Evolutionary conservation across 2,113 vertebrate species (phyloP).

Genomic region (Naja naja): DNA sequence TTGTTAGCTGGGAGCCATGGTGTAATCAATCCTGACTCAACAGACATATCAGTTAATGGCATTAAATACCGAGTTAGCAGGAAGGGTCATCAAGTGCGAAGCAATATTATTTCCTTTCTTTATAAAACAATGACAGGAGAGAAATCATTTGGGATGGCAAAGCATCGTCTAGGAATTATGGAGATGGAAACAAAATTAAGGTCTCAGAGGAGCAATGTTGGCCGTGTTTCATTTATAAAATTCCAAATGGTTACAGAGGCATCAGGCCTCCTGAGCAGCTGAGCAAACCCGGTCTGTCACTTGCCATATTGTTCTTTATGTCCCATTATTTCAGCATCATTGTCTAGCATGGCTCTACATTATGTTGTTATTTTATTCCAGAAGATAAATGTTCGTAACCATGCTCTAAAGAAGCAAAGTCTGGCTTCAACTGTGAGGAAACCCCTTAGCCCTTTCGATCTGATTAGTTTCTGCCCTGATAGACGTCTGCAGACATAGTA

Average conservation of each 20-base stretch:
- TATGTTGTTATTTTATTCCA: background rate
- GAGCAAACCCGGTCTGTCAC: background rate
- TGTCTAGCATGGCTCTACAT: background rate
- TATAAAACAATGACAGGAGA: slow-evolving; percentile 22
- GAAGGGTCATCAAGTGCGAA: slow-evolving; percentile 30
- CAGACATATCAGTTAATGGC: slow-evolving; percentile 9
- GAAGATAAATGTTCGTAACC: background rate
- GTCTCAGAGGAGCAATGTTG: background rate
- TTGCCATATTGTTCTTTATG: background rate
- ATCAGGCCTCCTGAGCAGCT: background rate
- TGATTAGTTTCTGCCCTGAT: background rate
- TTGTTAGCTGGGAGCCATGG: slow-evolving; percentile 13
- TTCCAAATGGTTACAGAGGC: background rate
- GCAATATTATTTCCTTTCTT: slow-evolving; percentile 19
- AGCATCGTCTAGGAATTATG: background rate
- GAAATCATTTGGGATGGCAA: slow-evolving; percentile 21
- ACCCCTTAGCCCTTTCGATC: background rate
- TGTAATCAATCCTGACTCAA: slow-evolving; percentile 27
- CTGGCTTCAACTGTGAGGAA: background rate
- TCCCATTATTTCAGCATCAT: background rate
- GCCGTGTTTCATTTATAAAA: background rate
- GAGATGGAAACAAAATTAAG: background rate
- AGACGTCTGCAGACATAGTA: background rate
- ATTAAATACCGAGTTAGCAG: slow-evolving; percentile 22
- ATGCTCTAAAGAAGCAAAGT: background rate